These are phyloP conservation scores for Neoaliturus tenellus DNA, from an alignment of 2,888 invertebrate genomes.

Conservation along the genomic window DNA sequence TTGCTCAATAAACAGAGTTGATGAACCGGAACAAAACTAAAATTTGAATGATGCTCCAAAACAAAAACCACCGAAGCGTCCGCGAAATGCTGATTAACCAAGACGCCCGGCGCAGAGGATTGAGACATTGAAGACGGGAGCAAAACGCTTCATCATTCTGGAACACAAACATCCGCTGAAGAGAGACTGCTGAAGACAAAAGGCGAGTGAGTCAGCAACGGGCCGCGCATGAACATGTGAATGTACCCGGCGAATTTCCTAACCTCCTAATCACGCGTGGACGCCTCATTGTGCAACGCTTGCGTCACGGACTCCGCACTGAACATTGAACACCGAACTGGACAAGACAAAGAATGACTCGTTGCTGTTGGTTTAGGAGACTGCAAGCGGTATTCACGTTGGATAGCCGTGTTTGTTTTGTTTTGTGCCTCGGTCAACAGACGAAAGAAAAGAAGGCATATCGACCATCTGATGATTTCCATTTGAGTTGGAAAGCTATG, in stretches of 20 bases:
- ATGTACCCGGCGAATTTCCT: slow-evolving; percentile 43
- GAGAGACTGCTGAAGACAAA: slow-evolving; percentile 20
- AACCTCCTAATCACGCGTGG: slow-evolving; percentile 28
- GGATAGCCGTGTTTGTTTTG: slow-evolving; percentile 23
- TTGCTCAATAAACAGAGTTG: too few relatives aligned
- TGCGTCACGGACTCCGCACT: background rate
- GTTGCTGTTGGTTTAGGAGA: background rate
- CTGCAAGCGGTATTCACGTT: slow-evolving; percentile 1
- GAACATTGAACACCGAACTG: background rate
- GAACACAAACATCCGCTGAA: slow-evolving; percentile 11
- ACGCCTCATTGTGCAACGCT: slow-evolving; percentile 22
- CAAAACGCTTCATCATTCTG: slow-evolving; percentile 5
- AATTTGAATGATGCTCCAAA: too few relatives aligned
- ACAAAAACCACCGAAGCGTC: too few relatives aligned
- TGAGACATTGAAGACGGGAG: slow-evolving; percentile 22
- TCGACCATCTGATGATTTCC: background rate
- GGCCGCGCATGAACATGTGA: slow-evolving; percentile 11
- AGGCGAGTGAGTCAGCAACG: slow-evolving; percentile 26
- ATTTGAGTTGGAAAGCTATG: background rate
- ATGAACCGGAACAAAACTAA: too few relatives aligned
- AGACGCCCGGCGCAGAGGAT: background rate
- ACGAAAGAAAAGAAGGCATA: background rate
- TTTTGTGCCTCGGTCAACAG: slow-evolving; percentile 21
- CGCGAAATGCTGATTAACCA: background rate
- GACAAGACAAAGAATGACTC: slow-evolving; percentile 27